A percentile compares a stretch with the other conserved stretches of the same genome.
Conservation (phyloP, 2,888 invertebrate species). For the Apeira syringaria region DNA sequence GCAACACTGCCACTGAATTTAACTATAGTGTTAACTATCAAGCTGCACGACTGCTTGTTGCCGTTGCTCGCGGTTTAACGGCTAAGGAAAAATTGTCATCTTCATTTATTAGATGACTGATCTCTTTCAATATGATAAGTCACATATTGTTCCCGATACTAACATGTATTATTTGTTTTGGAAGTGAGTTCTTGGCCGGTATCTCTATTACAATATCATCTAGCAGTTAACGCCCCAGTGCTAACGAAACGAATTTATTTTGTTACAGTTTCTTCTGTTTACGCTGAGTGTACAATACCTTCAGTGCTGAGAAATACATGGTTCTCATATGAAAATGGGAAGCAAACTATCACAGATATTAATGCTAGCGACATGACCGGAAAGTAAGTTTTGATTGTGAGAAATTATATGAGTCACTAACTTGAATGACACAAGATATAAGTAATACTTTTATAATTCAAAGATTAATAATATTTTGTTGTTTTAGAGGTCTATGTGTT, state of each 20-base stretch:
- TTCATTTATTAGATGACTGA: too few species aligned
- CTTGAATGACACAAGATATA: too few species aligned
- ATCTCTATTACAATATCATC: slow-evolving; percentile 26
- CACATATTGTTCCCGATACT: slow-evolving; percentile 30
- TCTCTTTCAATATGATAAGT: slow-evolving; percentile 39
- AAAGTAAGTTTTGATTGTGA: slow-evolving; percentile 51
- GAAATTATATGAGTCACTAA: too few species aligned
- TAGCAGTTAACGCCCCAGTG: slow-evolving; percentile 60
- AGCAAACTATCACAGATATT: slow-evolving; percentile 92
- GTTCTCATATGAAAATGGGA: slow-evolving; percentile 96
- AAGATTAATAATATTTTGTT: not conserved
- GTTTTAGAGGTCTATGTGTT: slow-evolving; percentile 87
- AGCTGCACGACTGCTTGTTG: too few species aligned
- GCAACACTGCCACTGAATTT: too few species aligned
- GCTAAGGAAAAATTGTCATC: too few species aligned
- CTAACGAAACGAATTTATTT: not conserved
- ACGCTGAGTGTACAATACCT: slow-evolving; percentile 88
- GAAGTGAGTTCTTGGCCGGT: slow-evolving; percentile 38
- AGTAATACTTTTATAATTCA: slow-evolving; percentile 17
- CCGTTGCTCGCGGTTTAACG: too few species aligned
- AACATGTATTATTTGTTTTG: slow-evolving; percentile 36
- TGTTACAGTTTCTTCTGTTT: slow-evolving; percentile 52
- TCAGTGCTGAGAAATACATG: slow-evolving; percentile 92
- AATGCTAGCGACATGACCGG: slow-evolving; percentile 91
- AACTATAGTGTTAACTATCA: too few species aligned